Percentiles rank a stretch among this genome's conserved stretches.
phyloP scores from a whole-genome alignment of 2,888 invertebrate genomes.

The Melanophora roralis region DNA sequence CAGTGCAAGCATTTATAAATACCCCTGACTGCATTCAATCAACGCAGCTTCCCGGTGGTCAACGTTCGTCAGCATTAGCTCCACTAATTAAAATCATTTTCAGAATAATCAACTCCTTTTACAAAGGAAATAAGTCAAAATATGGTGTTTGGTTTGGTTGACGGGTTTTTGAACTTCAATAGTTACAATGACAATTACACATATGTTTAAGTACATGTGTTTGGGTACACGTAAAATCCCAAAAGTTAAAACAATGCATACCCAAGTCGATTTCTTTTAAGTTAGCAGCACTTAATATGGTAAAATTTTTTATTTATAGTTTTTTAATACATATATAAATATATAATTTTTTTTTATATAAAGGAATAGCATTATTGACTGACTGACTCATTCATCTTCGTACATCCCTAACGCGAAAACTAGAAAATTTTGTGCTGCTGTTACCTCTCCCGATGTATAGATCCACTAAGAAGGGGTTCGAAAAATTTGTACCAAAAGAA shows the following conservation, averaged over 20 bases:
- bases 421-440: too few species aligned
- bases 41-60: conserved; percentile 58
- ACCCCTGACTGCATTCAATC: conserved; percentile 30
- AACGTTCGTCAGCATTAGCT: conserved; percentile 56
- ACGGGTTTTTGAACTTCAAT: neutral
- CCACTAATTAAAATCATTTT: conserved; percentile 59
- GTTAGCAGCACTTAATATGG: neutral
- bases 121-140: neutral
- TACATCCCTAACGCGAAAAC: too few species aligned
- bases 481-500: too few species aligned
- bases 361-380: too few species aligned
- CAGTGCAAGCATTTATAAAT: conserved; percentile 32
- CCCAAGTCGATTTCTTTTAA: neutral
- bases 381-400: too few species aligned
- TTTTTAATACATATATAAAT: neutral
- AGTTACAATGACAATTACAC: too few species aligned
- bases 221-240: too few species aligned
- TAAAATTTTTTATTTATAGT: neutral
- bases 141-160: neutral
- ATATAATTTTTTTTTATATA: too few species aligned
- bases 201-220: too few species aligned
- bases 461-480: too few species aligned
- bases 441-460: too few species aligned
- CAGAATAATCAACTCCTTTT: conserved; percentile 44
- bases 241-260: too few species aligned